Evolutionary conservation across 2,113 vertebrate species (phyloP), one percentile per base, ranked within the genome.

Genomic region (Leucopternis melanops): DNA sequence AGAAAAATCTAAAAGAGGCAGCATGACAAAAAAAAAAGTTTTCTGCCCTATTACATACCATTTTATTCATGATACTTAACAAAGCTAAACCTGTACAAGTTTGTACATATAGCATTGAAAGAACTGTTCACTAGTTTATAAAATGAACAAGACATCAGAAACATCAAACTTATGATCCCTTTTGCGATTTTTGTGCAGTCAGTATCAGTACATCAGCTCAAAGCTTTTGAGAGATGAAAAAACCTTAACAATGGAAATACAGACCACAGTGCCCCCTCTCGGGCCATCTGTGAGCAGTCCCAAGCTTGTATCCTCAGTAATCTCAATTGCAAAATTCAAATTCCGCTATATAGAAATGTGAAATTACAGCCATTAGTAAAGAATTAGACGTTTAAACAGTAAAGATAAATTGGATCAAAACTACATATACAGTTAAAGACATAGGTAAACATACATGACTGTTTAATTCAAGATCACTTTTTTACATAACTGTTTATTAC

Each of bases 41-140:
- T 86, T 94, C 81, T 95, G 78, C 78, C 91, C 84, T 94, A 82
- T 89, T 72, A 85, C 16, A 65, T 69, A 91, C 20, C 13, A 54
- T 80, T 96, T 93, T 94, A 97, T 95, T 96, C 0, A 2, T 85
- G 69, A 80, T 72, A 94, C 25, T 92, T 79, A 73, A 95, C 59
- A 82, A 93, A 92, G 70, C 91, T 92, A 82, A 94, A 73, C 57
- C 66, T 97, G 49, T 89, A 92, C 66, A 94, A 79, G 26, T 84
- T 87, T 69, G 57, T 91, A 95, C 81, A 92, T 44, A 72, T 12
- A 6, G 12, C 61, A 65, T 29, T 86, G 83, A 89, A 91, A 72
- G 40, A 95, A 75, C 69, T 71, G 55, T 62, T 92, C 67, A 31
- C 45, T 61, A 75, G 42, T 65, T 94, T 57, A 66, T 87, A 95